Evolutionary conservation across 53 echinoderm and acorn worm genomes (phyloP), one percentile per base, ranked within the genome.

Genomic region (Paracentrotus lividus): DNA sequence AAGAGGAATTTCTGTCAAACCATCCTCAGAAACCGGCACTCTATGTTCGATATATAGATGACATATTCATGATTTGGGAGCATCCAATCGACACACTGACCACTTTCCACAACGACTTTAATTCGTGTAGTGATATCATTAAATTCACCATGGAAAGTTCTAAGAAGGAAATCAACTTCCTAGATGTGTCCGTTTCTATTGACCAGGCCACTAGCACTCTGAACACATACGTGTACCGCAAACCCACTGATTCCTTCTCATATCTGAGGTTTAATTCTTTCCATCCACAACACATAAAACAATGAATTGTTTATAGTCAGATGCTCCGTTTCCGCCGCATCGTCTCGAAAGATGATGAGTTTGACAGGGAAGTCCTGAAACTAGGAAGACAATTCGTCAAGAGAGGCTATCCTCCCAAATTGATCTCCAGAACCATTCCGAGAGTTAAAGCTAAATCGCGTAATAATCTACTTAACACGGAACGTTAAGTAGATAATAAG

Each of bases 41-140:
- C 81, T 92, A 81, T n/a, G 9, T 53, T 49, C 81, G 93, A 2
- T 92, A 65, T 32, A 92, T 92, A 42, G 93, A 52, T 2, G 93
- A 77, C 49, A 56, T 92, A 3, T 81, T 77, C 47, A 56, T 81
- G 56, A 76, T 92, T 36, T 92, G 77, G 93, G 56, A 55, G n/a
- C 77, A 77, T 55, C 43, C n/a, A 24, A 42, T 42, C 47, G 66
- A 65, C 15, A 1, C 42, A 67, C 90, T 90, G 34, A 38, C 44
- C 44, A 29, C 20, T 5, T 92, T 92, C 40, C 77, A 54, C 38
- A 58, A 58, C 14, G 59, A 5, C 20, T 58, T 58, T 21, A 23
- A 13, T 58, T 58, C 3, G 23, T 20, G 59, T 21, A 58, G 59
- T 20, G 7, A 58, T 3, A 58, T 3, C 59, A 58, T 58, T 13